These are phyloP conservation scores for Chaenodraco wilsoni DNA, from an alignment of 2,797 vertebrate genomes.

Conservation along the genomic window DNA sequence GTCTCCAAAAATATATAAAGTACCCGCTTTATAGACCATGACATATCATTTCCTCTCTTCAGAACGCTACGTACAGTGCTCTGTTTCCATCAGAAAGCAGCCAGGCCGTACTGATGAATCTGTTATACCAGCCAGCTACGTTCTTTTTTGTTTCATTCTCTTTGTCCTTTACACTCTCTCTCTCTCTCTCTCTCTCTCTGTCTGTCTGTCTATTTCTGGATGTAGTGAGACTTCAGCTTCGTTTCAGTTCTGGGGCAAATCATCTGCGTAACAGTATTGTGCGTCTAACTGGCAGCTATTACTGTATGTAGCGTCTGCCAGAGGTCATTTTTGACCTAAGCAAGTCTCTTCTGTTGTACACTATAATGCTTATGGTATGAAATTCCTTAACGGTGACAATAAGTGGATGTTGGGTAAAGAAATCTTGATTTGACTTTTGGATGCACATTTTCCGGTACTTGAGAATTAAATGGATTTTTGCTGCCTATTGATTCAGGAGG, in stretches of 20 bases:
- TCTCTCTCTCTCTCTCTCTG: not conserved
- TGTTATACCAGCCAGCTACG: conserved; percentile 48
- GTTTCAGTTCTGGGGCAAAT: conserved; percentile 38
- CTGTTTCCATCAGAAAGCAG: conserved; percentile 72
- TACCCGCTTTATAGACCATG: conserved; percentile 71
- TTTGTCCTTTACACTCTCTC: conserved; percentile 36
- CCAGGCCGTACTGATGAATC: conserved; percentile 71
- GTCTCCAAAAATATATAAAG: conserved; percentile 69
- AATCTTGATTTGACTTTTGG: conserved; percentile 16
- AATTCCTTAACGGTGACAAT: conserved; percentile 30
- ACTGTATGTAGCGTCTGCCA: conserved; percentile 42
- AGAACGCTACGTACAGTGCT: conserved; percentile 53
- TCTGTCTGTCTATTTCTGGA: conserved; percentile 18
- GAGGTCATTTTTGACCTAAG: conserved; percentile 33
- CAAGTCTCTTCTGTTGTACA: conserved; percentile 22
- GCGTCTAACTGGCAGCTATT: conserved; percentile 50
- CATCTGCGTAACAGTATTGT: conserved; percentile 50
- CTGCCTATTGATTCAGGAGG: not conserved
- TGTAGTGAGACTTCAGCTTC: conserved; percentile 51
- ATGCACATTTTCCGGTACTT: conserved; percentile 5
- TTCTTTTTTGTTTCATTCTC: conserved; percentile 55
- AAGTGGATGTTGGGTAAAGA: not conserved
- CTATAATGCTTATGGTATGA: conserved; percentile 12
- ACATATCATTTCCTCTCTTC: conserved; percentile 73
- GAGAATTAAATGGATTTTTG: conserved; percentile 28